Percentiles rank a stretch among this genome's conserved stretches.
These are phyloP conservation scores for Cyphomyrus discorhynchus DNA, from an alignment of 2,113 vertebrate species.

Conservation along the genomic window DNA sequence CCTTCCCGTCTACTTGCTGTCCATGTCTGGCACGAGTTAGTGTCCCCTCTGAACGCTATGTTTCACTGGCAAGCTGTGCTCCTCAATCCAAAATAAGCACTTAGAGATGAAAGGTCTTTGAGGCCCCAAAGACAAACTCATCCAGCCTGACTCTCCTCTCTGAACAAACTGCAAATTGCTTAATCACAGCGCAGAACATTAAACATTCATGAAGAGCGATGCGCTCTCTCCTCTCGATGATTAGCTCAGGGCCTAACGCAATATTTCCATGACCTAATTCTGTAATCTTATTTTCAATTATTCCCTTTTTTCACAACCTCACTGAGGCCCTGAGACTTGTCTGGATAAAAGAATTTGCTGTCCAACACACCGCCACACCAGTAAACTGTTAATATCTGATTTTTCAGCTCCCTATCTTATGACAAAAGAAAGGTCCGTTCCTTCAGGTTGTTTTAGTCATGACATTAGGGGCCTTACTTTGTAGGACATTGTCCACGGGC, in stretches of 20 bases:
- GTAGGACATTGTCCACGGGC: not conserved
- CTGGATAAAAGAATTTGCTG: not conserved
- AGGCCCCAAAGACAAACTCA: not conserved
- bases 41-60: not conserved
- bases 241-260: not conserved
- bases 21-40: not conserved
- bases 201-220: constrained; percentile 6
- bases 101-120: not conserved
- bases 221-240: not conserved
- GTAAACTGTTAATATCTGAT: not conserved
- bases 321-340: not conserved
- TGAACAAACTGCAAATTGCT: constrained; percentile 8
- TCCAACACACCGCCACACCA: not conserved
- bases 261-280: constrained; percentile 21
- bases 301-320: not conserved
- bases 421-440: not conserved
- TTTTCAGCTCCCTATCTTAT: not conserved
- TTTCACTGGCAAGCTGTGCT: not conserved
- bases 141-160: not conserved
- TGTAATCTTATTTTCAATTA: constrained; percentile 17
- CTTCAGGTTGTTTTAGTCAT: not conserved
- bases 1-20: not conserved
- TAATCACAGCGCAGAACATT: not conserved
- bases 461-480: not conserved
- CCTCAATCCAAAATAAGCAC: constrained; percentile 7